Conservation (phyloP, 2,113 vertebrate genomes). For the Cnemophilus loriae region DNA sequence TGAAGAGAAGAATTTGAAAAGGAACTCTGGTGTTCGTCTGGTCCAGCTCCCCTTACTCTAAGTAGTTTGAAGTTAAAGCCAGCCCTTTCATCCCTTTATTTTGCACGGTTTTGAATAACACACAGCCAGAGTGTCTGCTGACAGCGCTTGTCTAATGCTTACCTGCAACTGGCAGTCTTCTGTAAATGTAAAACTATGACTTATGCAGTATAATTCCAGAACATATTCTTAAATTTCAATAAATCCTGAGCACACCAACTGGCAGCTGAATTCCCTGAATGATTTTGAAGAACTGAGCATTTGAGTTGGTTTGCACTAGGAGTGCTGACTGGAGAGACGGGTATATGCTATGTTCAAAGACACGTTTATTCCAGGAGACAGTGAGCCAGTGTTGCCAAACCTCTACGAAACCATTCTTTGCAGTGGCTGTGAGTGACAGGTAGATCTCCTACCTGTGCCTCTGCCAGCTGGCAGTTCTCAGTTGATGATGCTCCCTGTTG, state of each 20-base stretch:
- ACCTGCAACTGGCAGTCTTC: background rate
- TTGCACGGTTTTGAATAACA: background rate
- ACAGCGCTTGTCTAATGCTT: background rate
- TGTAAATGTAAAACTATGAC: background rate
- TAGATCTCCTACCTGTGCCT: background rate
- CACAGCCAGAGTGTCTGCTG: background rate
- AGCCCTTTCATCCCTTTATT: background rate
- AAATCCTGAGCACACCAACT: background rate
- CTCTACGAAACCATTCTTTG: fast-evolving
- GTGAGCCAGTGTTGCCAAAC: background rate
- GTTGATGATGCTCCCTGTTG: background rate
- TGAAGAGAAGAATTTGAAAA: background rate
- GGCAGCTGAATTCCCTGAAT: background rate
- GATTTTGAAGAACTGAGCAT: background rate
- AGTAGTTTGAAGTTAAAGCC: background rate
- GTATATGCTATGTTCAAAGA: background rate
- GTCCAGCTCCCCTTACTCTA: background rate
- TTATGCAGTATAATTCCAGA: background rate
- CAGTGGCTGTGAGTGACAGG: background rate
- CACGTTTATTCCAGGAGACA: background rate
- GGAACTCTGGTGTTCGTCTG: background rate
- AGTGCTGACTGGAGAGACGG: background rate
- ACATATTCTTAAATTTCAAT: background rate
- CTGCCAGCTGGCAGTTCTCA: background rate
- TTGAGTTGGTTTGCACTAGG: background rate